Evolutionary conservation across 2,113 vertebrate species (phyloP), one percentile per base, ranked within the genome.

Genomic region (Mesitornis unicolor): DNA sequence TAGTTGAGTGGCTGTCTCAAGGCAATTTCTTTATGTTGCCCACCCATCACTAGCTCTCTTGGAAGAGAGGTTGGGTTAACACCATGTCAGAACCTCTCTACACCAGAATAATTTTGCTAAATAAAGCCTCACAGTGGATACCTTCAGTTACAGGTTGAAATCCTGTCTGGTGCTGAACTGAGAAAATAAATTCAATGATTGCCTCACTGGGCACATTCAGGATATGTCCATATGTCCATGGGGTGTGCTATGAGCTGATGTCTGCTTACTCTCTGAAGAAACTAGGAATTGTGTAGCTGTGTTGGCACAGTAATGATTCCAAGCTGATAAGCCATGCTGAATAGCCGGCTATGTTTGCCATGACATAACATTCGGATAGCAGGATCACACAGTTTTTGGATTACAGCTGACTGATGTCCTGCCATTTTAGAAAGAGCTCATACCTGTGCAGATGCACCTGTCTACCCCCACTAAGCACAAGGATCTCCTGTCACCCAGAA

Each of bases 241-340:
- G 16, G 19, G 3, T 64, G 33, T 57, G 26, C 13, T n/a, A 35
- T 5, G 2, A 53, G 12, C 8, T 90, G 53, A 70, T 0, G 0
- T 43, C 24, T 61, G 16, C 64, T 86, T 53, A 42, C 6, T 42
- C 35, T 84, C 38, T 71, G 69, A 85, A 85, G 26, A 5, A 83
- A 56, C 7, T 3, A 51, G n/a, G 76, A 76, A 7, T 45, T 77
- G 28, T 24, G 53, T n/a, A 21, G 31, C 38, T 76, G 7, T 64
- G 25, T 25, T 74, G 54, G 13, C 33, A 61, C 22, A 38, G 10
- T 45, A 65, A 42, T 13, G 17, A 77, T 67, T 87, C 60, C 51
- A 50, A 50, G 13, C 8, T 70, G 67, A 54, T n/a, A 80, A 84
- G 3, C 28, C 38, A 40, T 77, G 24, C 9, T 74, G 40, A 87